Percentiles rank a stretch among this genome's conserved stretches.
Conservation (phyloP, 2,797 vertebrate species). For the Delichon dasypus region DNA sequence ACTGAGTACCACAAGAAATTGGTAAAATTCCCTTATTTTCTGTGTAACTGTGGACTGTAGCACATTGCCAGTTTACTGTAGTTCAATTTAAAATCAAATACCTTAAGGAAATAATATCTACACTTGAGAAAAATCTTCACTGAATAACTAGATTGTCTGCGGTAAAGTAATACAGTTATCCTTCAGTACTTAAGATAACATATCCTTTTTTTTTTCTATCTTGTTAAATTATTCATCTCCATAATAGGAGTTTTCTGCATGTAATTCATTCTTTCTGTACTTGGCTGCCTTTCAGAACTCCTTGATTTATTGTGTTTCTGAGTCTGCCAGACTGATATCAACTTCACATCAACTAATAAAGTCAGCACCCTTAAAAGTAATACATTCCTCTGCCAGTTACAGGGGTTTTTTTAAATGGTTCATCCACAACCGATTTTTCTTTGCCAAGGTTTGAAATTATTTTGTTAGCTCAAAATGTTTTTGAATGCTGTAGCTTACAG, state of each 20-base stretch:
- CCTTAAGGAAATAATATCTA: background rate
- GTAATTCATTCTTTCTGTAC: constrained; percentile 2
- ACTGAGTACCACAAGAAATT: background rate
- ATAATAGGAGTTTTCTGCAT: constrained; percentile 40
- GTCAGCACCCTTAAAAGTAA: background rate
- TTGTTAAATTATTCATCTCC: constrained; percentile 38
- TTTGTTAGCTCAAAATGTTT: background rate
- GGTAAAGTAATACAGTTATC: constrained; percentile 19
- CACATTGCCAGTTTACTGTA: background rate
- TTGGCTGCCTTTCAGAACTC: background rate
- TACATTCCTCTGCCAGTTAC: background rate
- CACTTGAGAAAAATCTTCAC: background rate
- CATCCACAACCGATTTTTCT: background rate
- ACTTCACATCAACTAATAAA: background rate
- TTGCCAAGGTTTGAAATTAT: background rate
- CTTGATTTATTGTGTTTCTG: constrained; percentile 4
- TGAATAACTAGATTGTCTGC: background rate
- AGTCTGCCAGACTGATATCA: background rate
- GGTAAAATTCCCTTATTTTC: background rate
- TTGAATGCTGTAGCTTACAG: background rate
- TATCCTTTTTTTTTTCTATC: background rate
- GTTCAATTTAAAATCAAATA: background rate
- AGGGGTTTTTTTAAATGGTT: background rate
- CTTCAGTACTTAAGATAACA: background rate
- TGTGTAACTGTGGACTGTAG: background rate